Base-by-base conservation (phyloP, 2,113 vertebrate genomes). In the Phaethornis superciliosus region DNA sequence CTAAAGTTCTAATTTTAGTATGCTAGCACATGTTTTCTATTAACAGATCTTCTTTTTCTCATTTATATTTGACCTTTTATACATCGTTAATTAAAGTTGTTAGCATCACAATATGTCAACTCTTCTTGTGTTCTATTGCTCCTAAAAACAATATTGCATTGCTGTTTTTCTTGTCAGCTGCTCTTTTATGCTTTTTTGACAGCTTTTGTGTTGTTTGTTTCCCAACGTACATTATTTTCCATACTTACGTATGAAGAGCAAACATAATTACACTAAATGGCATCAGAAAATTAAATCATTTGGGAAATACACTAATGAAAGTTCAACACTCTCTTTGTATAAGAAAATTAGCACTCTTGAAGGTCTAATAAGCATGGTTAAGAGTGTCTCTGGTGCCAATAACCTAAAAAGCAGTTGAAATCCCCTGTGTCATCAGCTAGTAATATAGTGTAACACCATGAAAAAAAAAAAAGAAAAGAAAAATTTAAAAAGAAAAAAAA, bases 261-360 rank as follows among this genome's bases (percentile, higher is more conserved):
- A 90, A 67, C 54, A 89, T 85, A 95, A 95, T 88, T 94, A 74
- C 42, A 83, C 54, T 91, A 95, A 95, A 86, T 60, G 27, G 23
- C 77, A 92, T 94, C 81, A 95, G 79, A 95, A 96, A 96, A 96
- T 89, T 55, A 96, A 96, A 96, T 70, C 68, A 91, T 93, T 91
- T 97, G 87, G 86, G 81, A 96, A 95, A 88, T 71, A 96, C 52
- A 71, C 32, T 82, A 95, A 96, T 59, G 69, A 94, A 95, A 93
- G 67, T 85, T 96, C 70, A 94, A 92, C 79, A 78, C 9, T 89
- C 59, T 56, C 76, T 95, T 91, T 95, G 59, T 85, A 83, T 32
- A 44, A 92, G 80, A 93, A 96, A 96, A 96, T 82, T 90, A 95
- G 52, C 37, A 56, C n/a, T 94, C 75, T 94, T 65, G 18, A 96